Percentiles rank a stretch among this genome's conserved stretches.
Conservation (phyloP, 2,113 vertebrate genomes). For the Sardina pilchardus region DNA sequence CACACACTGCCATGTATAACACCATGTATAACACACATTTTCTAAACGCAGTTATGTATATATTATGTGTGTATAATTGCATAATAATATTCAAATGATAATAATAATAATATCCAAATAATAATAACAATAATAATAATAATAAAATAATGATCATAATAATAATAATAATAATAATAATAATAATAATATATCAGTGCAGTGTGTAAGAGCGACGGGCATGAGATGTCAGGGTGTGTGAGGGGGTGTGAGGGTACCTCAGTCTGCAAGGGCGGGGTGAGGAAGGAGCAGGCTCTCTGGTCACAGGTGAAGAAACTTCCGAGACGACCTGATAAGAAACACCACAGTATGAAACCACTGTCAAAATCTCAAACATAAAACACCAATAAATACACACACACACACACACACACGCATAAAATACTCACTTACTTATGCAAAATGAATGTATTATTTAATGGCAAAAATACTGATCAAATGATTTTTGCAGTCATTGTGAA, state of each 20-base stretch:
- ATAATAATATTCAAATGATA: not conserved
- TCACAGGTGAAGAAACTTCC: conserved; percentile 85
- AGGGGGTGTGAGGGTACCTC: conserved; percentile 65
- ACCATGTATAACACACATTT: not conserved
- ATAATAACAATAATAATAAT: not conserved
- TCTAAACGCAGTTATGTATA: not conserved
- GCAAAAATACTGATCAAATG: too few species aligned
- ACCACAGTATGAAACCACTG: conserved; percentile 16
- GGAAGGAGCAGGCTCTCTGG: conserved; percentile 58
- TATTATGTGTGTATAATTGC: not conserved
- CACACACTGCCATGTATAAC: not conserved
- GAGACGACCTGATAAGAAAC: conserved; percentile 71
- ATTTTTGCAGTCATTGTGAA: too few species aligned
- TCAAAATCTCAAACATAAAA: not conserved
- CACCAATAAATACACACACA: not conserved
- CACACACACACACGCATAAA: too few species aligned
- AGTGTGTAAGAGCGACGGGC: not conserved
- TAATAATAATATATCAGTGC: not conserved
- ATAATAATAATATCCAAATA: not conserved
- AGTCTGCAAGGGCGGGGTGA: conserved; percentile 58
- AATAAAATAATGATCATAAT: too few species aligned
- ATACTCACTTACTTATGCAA: too few species aligned
- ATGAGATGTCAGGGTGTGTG: too few species aligned
- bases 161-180: not conserved
- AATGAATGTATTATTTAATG: too few species aligned